Evolutionary conservation across 53 echinoderm and acorn worm species (phyloP), one percentile per base, ranked within the genome.

Genomic region (Hippasteria phrygiana): DNA sequence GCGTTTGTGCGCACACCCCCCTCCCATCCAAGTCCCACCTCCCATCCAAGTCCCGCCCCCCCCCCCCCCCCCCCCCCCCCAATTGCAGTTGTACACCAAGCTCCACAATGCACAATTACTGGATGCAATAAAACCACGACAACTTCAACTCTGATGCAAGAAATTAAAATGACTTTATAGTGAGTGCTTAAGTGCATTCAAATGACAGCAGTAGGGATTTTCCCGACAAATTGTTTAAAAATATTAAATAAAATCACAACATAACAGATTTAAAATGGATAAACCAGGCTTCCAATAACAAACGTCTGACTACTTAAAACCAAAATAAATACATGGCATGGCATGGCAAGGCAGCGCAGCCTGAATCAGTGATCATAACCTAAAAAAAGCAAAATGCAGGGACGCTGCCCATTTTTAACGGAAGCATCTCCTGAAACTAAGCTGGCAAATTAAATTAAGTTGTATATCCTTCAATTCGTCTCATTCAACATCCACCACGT

Each of bases 341-440:
- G 31, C 26, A 39, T 63, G 81, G 81, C 81, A 81, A 65, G 81
- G 81, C 81, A 65, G 81, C 81, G 64, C 28, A 81, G 42, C 18
- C 43, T 65, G 65, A 41, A 41, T n/a, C n/a, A n/a, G n/a, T n/a
- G n/a, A 3, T n/a, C 12, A 31, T 33, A 43, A 65, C 32, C 37
- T 65, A 80, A 24, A 80, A 81, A 35, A 51, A 80, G 65, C 42
- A 39, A 43, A 62, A 81, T 18, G 26, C 18, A 81, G 9, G 20
- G 16, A 35, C 72, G 17, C 39, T 72, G 72, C 34, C 20, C 20
- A 41, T 34, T 72, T 72, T 34, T 16, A 26, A 72, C 40, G 36
- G 8, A 72, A 9, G 20, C 72, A 37, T 8, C 72, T 7, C 13
- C 24, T 72, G 18, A 40, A 34, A 16, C 17, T 16, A 34, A 66